Base-by-base conservation (phyloP, 1,140 invertebrate genomes). In the Aphidius ervi region DNA sequence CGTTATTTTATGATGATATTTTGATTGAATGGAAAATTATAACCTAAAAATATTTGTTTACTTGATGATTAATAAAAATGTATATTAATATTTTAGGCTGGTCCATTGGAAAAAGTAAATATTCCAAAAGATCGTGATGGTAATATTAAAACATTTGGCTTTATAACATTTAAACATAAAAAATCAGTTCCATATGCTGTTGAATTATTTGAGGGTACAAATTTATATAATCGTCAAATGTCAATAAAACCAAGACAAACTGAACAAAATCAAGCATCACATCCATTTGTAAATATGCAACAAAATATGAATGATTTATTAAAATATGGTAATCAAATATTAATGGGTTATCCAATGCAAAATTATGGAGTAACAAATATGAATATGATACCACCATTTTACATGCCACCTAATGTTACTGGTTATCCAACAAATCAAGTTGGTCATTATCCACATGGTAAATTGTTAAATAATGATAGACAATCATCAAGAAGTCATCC, bases 111-210 rank as follows among this genome's bases (percentile, higher is more conserved):
- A 72, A 85, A 81, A 68, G 87, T 91, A 4, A 77, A 77, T 55
- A 91, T 93, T 67, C 87, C 89, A 4, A 86, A 83, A 69, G 88
- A 91, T 68, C 84, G 83, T 66, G 84, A 86, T 66, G 89, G 89
- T 4, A 82, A 85, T 9, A 82, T 82, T 62, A 84, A 85, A 64
- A 81, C 78, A 59, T 93, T 85, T 73, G 89, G 84, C 7, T 93
- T 93, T 68, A 77, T 93, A 23, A 90, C 85, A 8, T 93, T 87
- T 64, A 85, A 86, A 68, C 89, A 93, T 71, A 73, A 81, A 59
- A 80, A 82, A 62, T 90, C 90, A 3, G 88, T 92, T 1, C 82
- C 82, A 1, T 91, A 90, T 70, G 87, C 88, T n/a, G 68, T 90
- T 7, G 75, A 83, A 8, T 72, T 91, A n/a, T 87, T 89, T 67